phyloP scores from a whole-genome alignment of 30 jellyfish, hydroid and myxozoan genomes.

The Nemopilema nomurai region DNA sequence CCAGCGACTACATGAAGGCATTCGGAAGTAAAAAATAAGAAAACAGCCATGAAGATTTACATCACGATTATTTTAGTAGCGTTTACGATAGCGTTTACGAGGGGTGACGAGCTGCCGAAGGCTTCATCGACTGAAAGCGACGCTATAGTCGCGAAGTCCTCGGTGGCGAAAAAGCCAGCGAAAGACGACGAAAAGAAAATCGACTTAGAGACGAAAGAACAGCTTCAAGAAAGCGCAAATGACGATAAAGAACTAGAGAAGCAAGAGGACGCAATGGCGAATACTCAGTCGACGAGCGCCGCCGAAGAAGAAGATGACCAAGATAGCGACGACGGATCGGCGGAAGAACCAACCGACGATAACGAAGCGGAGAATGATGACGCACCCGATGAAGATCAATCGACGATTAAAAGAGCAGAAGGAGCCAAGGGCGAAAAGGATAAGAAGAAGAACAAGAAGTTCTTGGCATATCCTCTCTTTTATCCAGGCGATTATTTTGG shows the following conservation, averaged over 20 bases:
- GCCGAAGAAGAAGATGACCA: conserved; percentile 27
- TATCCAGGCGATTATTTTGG: conserved; percentile 57
- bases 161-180: conserved; percentile 31
- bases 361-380: conserved; percentile 12
- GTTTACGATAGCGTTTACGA: conserved; percentile 25
- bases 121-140: conserved; percentile 8
- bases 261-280: conserved; percentile 27
- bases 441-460: conserved; percentile 30
- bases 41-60: conserved; percentile 12
- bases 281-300: conserved; percentile 8
- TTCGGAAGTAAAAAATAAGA: not conserved
- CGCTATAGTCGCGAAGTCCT: conserved; percentile 21
- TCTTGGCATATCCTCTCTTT: conserved; percentile 28
- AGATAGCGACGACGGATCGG: conserved; percentile 42
- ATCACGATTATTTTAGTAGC: not conserved
- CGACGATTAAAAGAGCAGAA: conserved; percentile 55
- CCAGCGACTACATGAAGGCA: not conserved
- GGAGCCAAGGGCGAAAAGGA: conserved; percentile 27
- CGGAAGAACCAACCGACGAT: conserved; percentile 31
- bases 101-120: conserved; percentile 9
- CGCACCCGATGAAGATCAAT: conserved; percentile 25
- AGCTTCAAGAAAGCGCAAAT: conserved; percentile 61
- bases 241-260: conserved; percentile 43
- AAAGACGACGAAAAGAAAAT: conserved; percentile 37
- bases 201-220: conserved; percentile 80